Percentiles rank a stretch among this genome's conserved stretches.
These are phyloP conservation scores for Lepus timidus DNA, from an alignment of 2,113 vertebrate genomes.

Conservation along the genomic window DNA sequence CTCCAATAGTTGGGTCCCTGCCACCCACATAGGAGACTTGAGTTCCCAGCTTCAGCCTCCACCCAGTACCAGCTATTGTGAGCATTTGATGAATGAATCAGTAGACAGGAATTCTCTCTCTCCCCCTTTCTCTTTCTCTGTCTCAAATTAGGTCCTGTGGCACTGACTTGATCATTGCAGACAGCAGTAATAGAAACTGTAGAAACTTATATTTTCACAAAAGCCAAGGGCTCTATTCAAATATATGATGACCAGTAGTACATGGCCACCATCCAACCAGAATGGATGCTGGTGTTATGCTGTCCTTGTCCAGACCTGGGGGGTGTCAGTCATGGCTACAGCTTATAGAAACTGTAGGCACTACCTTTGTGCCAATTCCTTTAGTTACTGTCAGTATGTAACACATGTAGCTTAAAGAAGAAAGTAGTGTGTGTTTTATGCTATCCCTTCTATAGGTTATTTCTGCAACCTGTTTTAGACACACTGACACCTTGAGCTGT, in stretches of 20 bases:
- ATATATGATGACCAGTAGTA: background rate
- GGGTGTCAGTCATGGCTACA: background rate
- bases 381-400: background rate
- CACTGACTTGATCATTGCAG: background rate
- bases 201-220: background rate
- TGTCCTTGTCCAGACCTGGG: background rate
- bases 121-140: too few relatives aligned
- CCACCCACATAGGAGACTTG: too few relatives aligned
- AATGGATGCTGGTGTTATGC: background rate
- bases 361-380: background rate
- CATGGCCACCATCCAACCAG: background rate
- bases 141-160: background rate
- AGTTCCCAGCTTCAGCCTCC: too few relatives aligned
- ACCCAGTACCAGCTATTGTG: too few relatives aligned
- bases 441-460: background rate
- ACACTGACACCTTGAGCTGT: rapidly evolving
- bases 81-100: too few relatives aligned
- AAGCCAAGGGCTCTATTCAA: background rate
- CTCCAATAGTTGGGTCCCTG: too few relatives aligned
- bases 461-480: background rate
- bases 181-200: background rate
- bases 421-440: background rate
- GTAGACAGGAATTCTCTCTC: too few relatives aligned
- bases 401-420: background rate
- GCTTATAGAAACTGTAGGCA: background rate